A percentile compares a stretch with the other conserved stretches of the same genome.
phyloP scores from a whole-genome alignment of 1,140 invertebrate genomes.

The Diploscapter pachys region DNA sequence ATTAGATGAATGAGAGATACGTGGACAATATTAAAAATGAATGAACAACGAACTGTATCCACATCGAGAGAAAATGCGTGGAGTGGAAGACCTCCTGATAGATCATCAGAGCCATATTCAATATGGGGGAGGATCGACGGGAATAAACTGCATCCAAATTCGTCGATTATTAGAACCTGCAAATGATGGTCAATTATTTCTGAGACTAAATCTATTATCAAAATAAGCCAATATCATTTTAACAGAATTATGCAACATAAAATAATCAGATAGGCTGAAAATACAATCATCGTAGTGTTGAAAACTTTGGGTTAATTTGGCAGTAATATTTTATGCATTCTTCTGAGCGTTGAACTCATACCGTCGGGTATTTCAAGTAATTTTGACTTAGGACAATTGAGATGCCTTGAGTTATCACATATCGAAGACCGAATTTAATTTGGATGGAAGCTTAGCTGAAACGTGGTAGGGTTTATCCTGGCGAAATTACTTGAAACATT shows the following conservation, averaged over 20 bases:
- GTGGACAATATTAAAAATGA: neutral
- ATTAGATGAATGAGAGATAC: neutral
- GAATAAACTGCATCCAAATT: constrained; percentile 48
- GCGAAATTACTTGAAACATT: no score
- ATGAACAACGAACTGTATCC: constrained; percentile 38
- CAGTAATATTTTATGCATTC: neutral
- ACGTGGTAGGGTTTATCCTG: no score
- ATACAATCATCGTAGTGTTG: no score
- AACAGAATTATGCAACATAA: no score
- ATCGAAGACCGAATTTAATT: no score
- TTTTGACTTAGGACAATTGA: no score
- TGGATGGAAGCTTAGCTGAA: no score
- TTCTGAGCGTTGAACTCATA: neutral
- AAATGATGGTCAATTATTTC: neutral
- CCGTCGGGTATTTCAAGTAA: no score
- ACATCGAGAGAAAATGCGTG: constrained; percentile 50
- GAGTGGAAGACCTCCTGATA: constrained; percentile 37
- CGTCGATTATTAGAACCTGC: constrained; percentile 47
- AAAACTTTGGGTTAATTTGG: neutral
- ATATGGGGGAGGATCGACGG: constrained; percentile 45
- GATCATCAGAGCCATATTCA: constrained; percentile 35
- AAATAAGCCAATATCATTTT: no score
- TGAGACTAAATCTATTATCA: constrained; percentile 6
- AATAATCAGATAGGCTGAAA: no score
- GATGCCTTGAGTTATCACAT: no score